phyloP scores from a whole-genome alignment of 2,797 vertebrate genomes.

The Typhlichthys eigenmanni region DNA sequence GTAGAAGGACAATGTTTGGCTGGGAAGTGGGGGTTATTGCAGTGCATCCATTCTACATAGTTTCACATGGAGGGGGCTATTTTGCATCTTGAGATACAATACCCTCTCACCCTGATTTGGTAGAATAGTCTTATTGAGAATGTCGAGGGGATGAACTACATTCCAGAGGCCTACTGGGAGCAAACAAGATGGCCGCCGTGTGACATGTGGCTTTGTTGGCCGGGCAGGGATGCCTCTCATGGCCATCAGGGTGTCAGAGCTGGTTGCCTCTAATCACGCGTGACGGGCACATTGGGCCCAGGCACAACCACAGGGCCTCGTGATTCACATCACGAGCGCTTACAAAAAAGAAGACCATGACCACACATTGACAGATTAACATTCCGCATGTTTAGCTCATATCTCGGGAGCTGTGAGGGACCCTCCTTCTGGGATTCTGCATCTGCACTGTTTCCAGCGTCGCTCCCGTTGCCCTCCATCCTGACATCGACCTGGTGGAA shows the following conservation, averaged over 20 bases:
- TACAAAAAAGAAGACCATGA: constrained; percentile 72
- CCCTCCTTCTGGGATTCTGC: constrained; percentile 69
- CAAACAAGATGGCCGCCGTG: constrained; percentile 75
- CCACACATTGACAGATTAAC: constrained; percentile 81
- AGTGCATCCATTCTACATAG: constrained; percentile 72
- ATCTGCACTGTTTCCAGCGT: constrained; percentile 72
- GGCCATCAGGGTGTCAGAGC: constrained; percentile 77
- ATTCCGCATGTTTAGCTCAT: constrained; percentile 79
- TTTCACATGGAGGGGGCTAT: constrained; percentile 66
- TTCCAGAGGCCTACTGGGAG: constrained; percentile 71
- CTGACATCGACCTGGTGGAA: constrained; percentile 68
- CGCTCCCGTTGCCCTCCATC: constrained; percentile 30
- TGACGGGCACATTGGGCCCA: constrained; percentile 66
- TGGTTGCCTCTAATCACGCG: constrained; percentile 71
- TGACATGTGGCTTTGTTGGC: constrained; percentile 79
- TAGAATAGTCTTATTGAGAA: constrained; percentile 64
- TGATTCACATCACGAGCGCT: constrained; percentile 75
- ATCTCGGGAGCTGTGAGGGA: constrained; percentile 57
- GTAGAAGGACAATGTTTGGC: constrained; percentile 52
- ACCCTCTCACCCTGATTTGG: constrained; percentile 68
- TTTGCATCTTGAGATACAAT: constrained; percentile 74
- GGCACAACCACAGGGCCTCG: constrained; percentile 68
- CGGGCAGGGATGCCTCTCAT: constrained; percentile 75
- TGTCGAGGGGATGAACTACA: constrained; percentile 64
- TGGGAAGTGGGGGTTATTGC: constrained; percentile 48